Evolutionary conservation across 2,888 invertebrate genomes (phyloP).

Genomic region (Eledona agricola): DNA sequence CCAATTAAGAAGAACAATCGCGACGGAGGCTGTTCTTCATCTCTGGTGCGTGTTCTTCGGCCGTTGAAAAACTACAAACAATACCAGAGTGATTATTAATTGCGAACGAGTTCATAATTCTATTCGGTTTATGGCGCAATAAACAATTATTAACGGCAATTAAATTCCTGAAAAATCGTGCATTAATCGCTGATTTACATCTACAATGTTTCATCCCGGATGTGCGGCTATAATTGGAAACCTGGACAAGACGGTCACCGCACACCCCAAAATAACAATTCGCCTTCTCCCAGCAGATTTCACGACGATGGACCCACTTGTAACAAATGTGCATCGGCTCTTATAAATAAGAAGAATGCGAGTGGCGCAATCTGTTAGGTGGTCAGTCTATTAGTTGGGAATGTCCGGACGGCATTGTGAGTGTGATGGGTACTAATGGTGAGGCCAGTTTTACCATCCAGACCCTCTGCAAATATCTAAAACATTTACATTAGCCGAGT

Average conservation of each 20-base stretch:
- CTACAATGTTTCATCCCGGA: conserved; percentile 36
- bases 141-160: conserved; percentile 35
- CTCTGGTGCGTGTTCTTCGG: conserved; percentile 14
- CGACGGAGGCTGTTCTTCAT: conserved; percentile 14
- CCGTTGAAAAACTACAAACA: conserved; percentile 25
- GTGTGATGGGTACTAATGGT: conserved; percentile 59
- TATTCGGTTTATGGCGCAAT: conserved; percentile 34
- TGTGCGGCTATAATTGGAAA: too few species aligned
- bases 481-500: conserved; percentile 55
- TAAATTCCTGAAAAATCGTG: conserved; percentile 24
- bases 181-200: conserved; percentile 34
- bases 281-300: conserved; percentile 4
- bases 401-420: conserved; percentile 59
- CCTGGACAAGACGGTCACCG: too few species aligned
- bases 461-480: conserved; percentile 56
- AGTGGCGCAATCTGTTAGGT: conserved; percentile 60
- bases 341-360: conserved; percentile 57
- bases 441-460: conserved; percentile 47
- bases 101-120: conserved; percentile 34
- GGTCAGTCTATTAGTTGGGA: conserved; percentile 60
- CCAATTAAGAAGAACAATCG: conserved; percentile 40
- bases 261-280: too few species aligned
- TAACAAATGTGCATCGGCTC: conserved; percentile 57
- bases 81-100: conserved; percentile 34
- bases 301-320: conserved; percentile 36